These are phyloP conservation scores for Hypanus sabinus DNA, from an alignment of 2,113 vertebrate genomes.

Conservation along the genomic window DNA sequence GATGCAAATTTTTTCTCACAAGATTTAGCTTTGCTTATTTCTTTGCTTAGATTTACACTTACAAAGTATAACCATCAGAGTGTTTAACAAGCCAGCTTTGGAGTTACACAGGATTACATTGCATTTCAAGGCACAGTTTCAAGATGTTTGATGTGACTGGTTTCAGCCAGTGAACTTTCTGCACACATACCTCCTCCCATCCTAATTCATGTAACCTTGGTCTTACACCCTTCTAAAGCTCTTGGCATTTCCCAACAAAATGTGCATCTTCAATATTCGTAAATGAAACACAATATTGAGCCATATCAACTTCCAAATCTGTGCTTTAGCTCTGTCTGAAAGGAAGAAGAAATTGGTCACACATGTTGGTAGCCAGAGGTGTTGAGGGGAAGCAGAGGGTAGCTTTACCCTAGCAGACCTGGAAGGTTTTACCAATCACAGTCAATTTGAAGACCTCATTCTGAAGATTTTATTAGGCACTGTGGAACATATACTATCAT, in stretches of 20 bases:
- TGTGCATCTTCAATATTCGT: conserved; percentile 61
- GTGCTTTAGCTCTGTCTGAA: conserved; percentile 51
- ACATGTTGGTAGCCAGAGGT: conserved; percentile 55
- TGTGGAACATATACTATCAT: conserved; percentile 54
- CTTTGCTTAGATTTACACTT: neutral
- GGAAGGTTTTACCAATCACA: conserved; percentile 53
- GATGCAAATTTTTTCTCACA: neutral
- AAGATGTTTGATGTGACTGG: neutral
- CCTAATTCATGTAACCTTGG: neutral
- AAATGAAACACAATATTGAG: conserved; percentile 66
- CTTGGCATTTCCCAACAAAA: conserved; percentile 57
- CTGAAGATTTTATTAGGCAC: conserved; percentile 34
- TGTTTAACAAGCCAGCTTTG: neutral
- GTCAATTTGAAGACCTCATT: conserved; percentile 48
- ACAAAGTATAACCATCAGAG: neutral
- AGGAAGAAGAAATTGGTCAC: conserved; percentile 65
- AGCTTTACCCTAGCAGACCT: conserved; percentile 51
- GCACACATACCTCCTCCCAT: too few species aligned
- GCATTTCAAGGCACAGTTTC: neutral
- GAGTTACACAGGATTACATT: too few species aligned
- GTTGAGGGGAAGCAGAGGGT: conserved; percentile 59
- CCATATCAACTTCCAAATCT: conserved; percentile 60
- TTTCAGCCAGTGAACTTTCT: neutral
- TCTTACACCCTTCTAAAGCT: neutral
- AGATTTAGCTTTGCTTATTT: neutral